Conservation (phyloP, 2,113 vertebrate genomes). For the Saccopteryx bilineata region DNA sequence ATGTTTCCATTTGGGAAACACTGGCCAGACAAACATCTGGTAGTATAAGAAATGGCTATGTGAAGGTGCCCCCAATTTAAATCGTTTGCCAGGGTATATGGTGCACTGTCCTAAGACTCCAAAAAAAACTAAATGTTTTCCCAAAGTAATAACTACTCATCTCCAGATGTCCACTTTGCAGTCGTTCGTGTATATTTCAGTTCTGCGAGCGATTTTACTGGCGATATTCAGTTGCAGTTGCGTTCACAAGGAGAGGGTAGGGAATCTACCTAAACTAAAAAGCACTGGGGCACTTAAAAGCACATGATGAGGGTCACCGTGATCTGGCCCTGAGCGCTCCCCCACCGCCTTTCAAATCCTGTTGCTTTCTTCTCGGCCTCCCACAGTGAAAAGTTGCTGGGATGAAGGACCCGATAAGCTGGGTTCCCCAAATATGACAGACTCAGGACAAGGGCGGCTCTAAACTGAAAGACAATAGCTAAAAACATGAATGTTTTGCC, state of each 20-base stretch:
- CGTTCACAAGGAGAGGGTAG: not conserved
- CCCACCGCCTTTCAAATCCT: not conserved
- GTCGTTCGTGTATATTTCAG: not conserved
- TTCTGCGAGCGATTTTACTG: not conserved
- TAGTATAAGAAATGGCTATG: not conserved
- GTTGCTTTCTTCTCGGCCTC: not conserved
- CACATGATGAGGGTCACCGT: rapidly evolving
- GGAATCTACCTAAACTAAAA: not conserved
- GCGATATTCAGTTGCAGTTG: not conserved
- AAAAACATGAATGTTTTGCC: not conserved
- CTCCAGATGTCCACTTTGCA: not conserved
- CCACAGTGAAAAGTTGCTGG: not conserved
- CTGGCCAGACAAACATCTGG: slow-evolving; percentile 70
- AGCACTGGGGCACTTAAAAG: not conserved
- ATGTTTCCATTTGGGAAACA: slow-evolving; percentile 45
- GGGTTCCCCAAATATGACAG: not conserved
- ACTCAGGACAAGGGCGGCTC: not conserved
- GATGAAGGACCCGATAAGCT: not conserved
- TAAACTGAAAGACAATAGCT: not conserved
- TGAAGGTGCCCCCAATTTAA: slow-evolving; percentile 29
- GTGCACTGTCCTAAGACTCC: not conserved
- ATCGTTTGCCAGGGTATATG: not conserved
- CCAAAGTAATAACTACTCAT: not conserved
- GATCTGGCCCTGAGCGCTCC: not conserved
- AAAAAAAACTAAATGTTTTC: slow-evolving; percentile 42